Evolutionary conservation across 2,113 vertebrate genomes (phyloP).

Genomic region (Physeter macrocephalus): DNA sequence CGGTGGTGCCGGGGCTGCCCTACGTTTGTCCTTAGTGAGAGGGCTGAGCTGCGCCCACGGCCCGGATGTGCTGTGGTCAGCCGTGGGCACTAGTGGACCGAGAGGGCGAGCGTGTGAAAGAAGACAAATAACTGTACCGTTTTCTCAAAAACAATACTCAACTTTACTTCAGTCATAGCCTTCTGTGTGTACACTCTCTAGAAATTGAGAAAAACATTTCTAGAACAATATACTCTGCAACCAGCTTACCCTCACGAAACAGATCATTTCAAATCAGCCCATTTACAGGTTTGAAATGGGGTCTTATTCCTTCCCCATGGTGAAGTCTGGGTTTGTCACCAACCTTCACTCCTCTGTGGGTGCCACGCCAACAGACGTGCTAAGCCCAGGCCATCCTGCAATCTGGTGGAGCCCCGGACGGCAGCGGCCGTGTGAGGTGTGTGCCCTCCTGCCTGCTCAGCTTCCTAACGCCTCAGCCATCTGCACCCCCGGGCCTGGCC

Average conservation of each 20-base stretch:
- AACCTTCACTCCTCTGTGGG: fast-evolving
- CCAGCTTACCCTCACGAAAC: neutral
- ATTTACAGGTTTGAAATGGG: no score
- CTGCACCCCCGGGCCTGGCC: fast-evolving
- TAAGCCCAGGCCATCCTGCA: neutral
- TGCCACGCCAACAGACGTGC: no score
- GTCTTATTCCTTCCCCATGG: neutral
- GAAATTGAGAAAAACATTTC: neutral
- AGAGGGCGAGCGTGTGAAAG: neutral
- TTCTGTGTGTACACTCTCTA: neutral
- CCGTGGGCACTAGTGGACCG: no score
- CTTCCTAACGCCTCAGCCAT: fast-evolving
- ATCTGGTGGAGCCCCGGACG: fast-evolving
- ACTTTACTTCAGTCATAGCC: fast-evolving
- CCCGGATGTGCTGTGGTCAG: fast-evolving
- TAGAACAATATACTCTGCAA: neutral
- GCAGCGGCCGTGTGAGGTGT: fast-evolving
- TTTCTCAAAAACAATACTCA: neutral
- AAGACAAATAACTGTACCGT: fast-evolving
- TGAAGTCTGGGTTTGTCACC: neutral
- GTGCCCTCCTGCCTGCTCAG: neutral
- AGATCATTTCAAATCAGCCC: neutral
- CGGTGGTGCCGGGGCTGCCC: fast-evolving
- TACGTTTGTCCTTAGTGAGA: neutral
- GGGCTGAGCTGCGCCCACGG: neutral